These are phyloP conservation scores for Heterodera filipjevi DNA, from an alignment of 2,888 invertebrate genomes.

Conservation along the genomic window DNA sequence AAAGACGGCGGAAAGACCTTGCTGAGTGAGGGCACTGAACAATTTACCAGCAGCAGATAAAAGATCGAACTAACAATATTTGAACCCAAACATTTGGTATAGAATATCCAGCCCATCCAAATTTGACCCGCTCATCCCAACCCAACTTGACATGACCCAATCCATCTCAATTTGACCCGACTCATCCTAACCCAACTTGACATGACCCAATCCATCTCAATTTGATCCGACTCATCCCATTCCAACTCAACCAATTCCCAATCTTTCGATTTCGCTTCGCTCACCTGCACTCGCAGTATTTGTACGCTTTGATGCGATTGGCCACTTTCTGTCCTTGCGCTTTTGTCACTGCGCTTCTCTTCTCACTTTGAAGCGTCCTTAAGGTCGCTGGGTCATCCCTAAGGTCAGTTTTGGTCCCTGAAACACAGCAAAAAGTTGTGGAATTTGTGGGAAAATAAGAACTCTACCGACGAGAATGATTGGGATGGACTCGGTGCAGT, in stretches of 20 bases:
- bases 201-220: no score
- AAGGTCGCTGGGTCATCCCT: slow-evolving; percentile 95
- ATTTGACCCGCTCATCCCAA: not conserved
- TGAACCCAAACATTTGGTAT: no score
- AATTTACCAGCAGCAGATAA: no score
- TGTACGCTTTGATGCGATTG: slow-evolving; percentile 94
- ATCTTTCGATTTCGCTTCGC: not conserved
- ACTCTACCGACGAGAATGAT: slow-evolving; percentile 86
- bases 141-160: not conserved
- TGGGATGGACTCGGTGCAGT: slow-evolving; percentile 93
- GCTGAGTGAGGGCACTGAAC: slow-evolving; percentile 89
- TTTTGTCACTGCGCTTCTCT: slow-evolving; percentile 84
- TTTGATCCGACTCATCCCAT: not conserved
- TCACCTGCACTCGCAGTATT: slow-evolving; percentile 89
- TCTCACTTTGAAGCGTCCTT: slow-evolving; percentile 86
- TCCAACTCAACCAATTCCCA: not conserved
- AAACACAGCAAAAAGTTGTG: slow-evolving; percentile 41
- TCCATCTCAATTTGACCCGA: not conserved
- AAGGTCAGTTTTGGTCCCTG: slow-evolving; percentile 97
- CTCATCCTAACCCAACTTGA: not conserved
- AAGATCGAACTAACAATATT: no score
- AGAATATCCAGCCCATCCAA: no score
- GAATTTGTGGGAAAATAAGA: not conserved
- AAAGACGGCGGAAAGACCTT: slow-evolving; percentile 81
- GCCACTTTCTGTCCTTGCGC: slow-evolving; percentile 98